Base-by-base conservation (phyloP, 2,888 invertebrate genomes). In the Scaptomyza tumidula region DNA sequence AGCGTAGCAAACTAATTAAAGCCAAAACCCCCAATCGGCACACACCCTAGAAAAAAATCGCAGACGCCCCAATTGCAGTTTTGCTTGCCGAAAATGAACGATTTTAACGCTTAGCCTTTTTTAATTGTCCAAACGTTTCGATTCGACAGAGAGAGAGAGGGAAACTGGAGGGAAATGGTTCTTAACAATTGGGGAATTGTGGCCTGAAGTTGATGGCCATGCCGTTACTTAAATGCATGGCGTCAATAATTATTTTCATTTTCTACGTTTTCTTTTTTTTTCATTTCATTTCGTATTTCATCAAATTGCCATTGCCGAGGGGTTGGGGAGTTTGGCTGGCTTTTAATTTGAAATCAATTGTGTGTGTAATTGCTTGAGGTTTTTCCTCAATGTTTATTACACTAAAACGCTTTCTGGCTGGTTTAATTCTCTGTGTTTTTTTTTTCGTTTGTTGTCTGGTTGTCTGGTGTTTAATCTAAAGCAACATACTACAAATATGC, bases 41-140 rank as follows among this genome's bases (percentile, higher is more conserved):
- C 10, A 14, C 29, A 14, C 41, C 48, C 44, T 37, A 37, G 37
- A 19, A 35, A 50, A 31, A 57, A 50, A 49, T 52, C 55, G 56
- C 54, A 71, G 65, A 72, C 70, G 58, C 71, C 71, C 71, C 59
- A 73, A 75, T 75, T 78, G 78, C 75, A 75, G 62, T 74, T 86
- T 86, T 71, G 78, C 75, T 88, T 67, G 70, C 62, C 67, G 54
- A 67, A 82, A 84, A 78, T 79, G 83, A 86, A 88, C 80, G 83
- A 83, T 89, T 89, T 88, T 78, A 85, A 79, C 75, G 86, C 86
- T 81, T 79, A 79, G 88, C 83, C 80, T 89, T 87, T 85, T 85
- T 85, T 89, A 89, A 85, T 87, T 85, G 85, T 89, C 53, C 74
- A 60, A 73, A 56, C 49, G 69, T 41, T 41, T 41, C 55, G 50